Base-by-base conservation (phyloP, 2,888 invertebrate species). In the Sarcophaga subvicina region DNA sequence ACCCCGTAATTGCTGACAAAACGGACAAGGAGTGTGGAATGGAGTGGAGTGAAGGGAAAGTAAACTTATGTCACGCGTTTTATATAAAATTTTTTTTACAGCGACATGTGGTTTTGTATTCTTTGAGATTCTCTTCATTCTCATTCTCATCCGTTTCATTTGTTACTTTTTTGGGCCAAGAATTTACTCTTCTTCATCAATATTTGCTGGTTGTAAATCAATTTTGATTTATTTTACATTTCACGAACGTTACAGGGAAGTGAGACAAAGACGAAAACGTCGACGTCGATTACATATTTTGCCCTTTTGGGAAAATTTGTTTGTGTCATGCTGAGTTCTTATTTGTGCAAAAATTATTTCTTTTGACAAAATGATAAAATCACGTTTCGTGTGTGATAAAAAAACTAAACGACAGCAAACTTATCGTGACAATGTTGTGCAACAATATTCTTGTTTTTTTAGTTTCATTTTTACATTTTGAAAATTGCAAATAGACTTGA, bases 161-260 rank as follows among this genome's bases (percentile, higher is more conserved):
- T 45, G 8, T 69, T 37, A 11, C 76, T 37, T 49, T 85, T 77
- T 64, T 79, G 60, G 8, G 14, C 4, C 54, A 49, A 80, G 81
- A 80, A 83, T 83, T 84, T 81, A 81, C 78, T 84, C 87, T 79
- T 87, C 87, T 79, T 84, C 84, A 84, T 87, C 84, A 87, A 84
- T 84, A 84, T 87, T 87, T 84, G 67, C 27, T 69, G 67, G 79
- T 72, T 82, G 84, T 87, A 87, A 84, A 87, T 87, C 84, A 87
- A 87, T 79, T 84, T 87, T 87, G 87, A 87, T 87, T 87, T 87
- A 84, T 87, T 79, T 69, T 45, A 45, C 72, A 73, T 60, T 80
- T 76, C 66, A 47, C 64, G 8, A 25, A 59, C 47, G 12, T 27
- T 66, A 66, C 63, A 64, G 10, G 20, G 66, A 37, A 45, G 76